Evolutionary conservation across 2,113 vertebrate genomes (phyloP), one percentile per base, ranked within the genome.

Genomic region (Siphamia tubifer): DNA sequence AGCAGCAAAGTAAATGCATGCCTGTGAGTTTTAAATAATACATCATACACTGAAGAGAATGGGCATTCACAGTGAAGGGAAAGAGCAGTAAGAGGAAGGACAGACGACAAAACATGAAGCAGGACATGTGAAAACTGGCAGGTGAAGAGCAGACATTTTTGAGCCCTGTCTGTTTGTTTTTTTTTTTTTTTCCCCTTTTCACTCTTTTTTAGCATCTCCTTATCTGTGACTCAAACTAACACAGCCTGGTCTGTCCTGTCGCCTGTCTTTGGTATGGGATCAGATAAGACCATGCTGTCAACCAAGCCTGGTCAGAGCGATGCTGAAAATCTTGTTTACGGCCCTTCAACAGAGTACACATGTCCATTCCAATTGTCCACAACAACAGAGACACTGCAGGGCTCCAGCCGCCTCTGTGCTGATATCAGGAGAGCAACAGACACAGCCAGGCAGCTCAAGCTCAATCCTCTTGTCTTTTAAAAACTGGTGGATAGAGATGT

Each of bases 251-350:
- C 34, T 61, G 28, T 73, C 43, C 42, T 35, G 8, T 45, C 67
- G 34, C 55, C 28, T 70, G 51, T 69, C 47, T 63, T 35, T 62
- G 58, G 45, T 69, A 52, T 58, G 36, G 49, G 60, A 85, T 85
- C 81, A 85, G 88, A 90, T 90, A 89, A 88, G 68, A 43, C 61
- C 7, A n/a, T 48, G 23, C 76, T 81, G 77, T 86, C 84, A 83
- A 69, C 75, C 79, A 71, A 73, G 55, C 54, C 73, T 39, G 47
- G 72, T 56, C 47, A 24, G 69, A 51, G 53, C 60, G 23, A n/a
- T 55, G 54, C 47, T 74, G 71, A 76, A 76, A 86, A 83, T 85
- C 74, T 86, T 89, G 80, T 91, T 91, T 87, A 87, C 61, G 40
- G 72, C 48, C 71, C 71, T 90, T 89, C 84, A 87, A 57, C 75